Conservation (phyloP, 1,140 invertebrate genomes). For the Phymorhynchus buccinoides region DNA sequence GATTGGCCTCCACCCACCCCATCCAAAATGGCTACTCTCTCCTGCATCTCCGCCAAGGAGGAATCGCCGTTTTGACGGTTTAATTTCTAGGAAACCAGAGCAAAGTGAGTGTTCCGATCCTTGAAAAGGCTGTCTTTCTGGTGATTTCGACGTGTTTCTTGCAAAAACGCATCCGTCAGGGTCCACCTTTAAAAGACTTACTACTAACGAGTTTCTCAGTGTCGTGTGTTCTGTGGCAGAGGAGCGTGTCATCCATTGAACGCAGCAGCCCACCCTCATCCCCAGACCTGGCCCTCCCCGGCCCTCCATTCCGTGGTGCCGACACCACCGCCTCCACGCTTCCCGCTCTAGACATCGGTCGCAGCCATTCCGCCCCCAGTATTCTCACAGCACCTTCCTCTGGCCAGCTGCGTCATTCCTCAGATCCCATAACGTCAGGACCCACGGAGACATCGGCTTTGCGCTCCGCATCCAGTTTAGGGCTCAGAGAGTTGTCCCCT, state of each 20-base stretch:
- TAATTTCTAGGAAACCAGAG: too few species aligned
- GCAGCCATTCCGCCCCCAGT: background rate
- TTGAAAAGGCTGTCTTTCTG: too few species aligned
- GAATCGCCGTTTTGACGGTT: too few species aligned
- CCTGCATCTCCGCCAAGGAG: too few species aligned
- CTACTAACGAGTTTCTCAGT: too few species aligned
- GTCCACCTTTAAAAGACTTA: too few species aligned
- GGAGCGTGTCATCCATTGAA: background rate
- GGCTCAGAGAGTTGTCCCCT: background rate
- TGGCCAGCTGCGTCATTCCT: background rate
- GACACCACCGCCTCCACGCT: too few species aligned
- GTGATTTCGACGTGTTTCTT: too few species aligned
- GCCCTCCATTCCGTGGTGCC: background rate
- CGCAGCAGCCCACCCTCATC: background rate
- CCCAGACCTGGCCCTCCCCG: background rate
- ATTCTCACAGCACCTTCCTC: background rate
- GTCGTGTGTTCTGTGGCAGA: background rate
- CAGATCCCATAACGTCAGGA: background rate
- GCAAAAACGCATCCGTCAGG: too few species aligned
- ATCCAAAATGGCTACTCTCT: too few species aligned
- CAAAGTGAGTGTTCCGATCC: too few species aligned
- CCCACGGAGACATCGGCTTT: background rate
- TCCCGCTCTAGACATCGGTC: background rate
- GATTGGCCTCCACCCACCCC: too few species aligned
- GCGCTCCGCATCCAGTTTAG: background rate